Evolutionary conservation across 2,888 invertebrate genomes (phyloP), one percentile per base, ranked within the genome.

Genomic region (Beris chalybata): DNA sequence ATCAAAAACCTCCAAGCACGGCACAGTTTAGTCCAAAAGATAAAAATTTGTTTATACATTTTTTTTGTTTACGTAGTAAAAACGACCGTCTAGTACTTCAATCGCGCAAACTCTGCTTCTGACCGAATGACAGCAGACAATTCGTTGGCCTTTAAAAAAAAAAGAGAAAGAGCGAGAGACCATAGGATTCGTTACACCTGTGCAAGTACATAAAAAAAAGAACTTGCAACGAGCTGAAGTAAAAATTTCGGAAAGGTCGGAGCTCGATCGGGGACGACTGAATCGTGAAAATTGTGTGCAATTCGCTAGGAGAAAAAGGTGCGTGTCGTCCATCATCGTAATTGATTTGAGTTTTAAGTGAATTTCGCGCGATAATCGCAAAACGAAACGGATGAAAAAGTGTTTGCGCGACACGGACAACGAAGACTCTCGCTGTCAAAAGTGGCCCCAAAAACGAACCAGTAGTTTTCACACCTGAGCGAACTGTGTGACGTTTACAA

Each of bases 201-300:
- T 61, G 61, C 61, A 61, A 59, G 48, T 59, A 30, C 48, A 30
- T 13, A 30, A 50, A 38, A 61, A 61, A 61, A 50, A 61, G 61
- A 61, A 22, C 13, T 57, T 54, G n/a, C 32, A 54, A 32, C n/a
- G 38, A 59, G 56, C 58, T 64, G 61, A 64, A 64, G 22, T 44
- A 30, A 64, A 43, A 57, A 63, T 47, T 73, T 70, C 71, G 64
- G 72, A 74, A 71, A 54, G 65, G 31, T 52, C 70, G 0, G 73
- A 75, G 43, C 59, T 73, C 29, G 70, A 71, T 2, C 45, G 71
- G 5, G 5, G 76, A 74, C 58, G 73, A 74, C 65, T 74, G 71
- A 64, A 76, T 75, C 65, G 76, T 71, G 75, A 78, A 70, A 75
- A 76, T 43, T 73, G 76, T 1, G 48, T 59, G 59, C 32, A 52